These are phyloP conservation scores for Rhagonycha lutea DNA, from an alignment of 2,888 invertebrate species.

Conservation along the genomic window DNA sequence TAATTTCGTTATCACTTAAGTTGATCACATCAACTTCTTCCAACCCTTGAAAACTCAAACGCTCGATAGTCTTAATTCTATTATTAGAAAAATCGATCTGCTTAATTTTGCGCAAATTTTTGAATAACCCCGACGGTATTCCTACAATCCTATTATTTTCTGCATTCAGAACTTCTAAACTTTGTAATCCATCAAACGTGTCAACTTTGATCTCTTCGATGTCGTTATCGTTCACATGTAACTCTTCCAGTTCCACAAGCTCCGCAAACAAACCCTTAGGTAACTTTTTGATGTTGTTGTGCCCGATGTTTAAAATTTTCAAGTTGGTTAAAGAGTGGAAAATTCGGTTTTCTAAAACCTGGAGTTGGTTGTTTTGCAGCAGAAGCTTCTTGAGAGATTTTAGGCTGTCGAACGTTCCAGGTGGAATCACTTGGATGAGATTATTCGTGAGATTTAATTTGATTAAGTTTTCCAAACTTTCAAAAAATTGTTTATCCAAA, in stretches of 20 bases:
- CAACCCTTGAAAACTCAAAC: conserved; percentile 2
- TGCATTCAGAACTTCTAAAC: background rate
- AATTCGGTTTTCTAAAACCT: conserved; percentile 3
- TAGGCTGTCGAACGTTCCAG: conserved; percentile 17
- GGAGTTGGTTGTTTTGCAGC: conserved; percentile 17
- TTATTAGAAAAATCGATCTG: conserved; percentile 10
- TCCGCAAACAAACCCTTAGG: conserved; percentile 5
- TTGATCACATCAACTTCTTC: conserved; percentile 7
- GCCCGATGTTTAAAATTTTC: conserved; percentile 5
- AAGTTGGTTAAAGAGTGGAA: conserved; percentile 2
- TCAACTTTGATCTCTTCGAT: conserved; percentile 2
- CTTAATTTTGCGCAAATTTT: background rate
- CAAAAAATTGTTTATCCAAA: conserved; percentile 19
- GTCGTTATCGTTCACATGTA: conserved; percentile 8
- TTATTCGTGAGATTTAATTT: conserved; percentile 22
- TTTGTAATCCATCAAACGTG: background rate
- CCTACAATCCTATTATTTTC: conserved; percentile 4
- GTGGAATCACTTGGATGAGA: conserved; percentile 14
- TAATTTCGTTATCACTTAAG: conserved; percentile 13
- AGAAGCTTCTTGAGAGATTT: conserved; percentile 17
- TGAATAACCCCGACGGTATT: conserved; percentile 11
- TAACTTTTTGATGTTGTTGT: conserved; percentile 10
- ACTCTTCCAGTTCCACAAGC: conserved; percentile 4
- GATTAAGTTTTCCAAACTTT: conserved; percentile 11
- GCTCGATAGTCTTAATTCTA: conserved; percentile 5